A percentile compares a stretch with the other conserved stretches of the same genome.
phyloP scores from a whole-genome alignment of 2,113 vertebrate species.

The Octodon degus region DNA sequence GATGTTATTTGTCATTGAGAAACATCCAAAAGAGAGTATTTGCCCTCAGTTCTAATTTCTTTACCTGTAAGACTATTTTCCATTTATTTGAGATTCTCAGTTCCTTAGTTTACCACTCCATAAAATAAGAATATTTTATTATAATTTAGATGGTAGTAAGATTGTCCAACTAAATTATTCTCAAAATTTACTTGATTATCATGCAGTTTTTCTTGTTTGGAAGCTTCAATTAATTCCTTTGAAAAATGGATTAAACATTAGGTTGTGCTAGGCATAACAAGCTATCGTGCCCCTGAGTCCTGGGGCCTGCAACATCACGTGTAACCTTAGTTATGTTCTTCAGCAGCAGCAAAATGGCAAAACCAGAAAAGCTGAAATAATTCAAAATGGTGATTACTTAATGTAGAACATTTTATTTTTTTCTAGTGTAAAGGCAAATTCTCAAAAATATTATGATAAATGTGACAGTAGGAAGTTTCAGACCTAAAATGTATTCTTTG shows the following conservation, averaged over 20 bases:
- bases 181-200: neutral
- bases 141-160: neutral
- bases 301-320: neutral
- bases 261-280: neutral
- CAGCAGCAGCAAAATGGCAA: neutral
- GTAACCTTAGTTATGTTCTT: neutral
- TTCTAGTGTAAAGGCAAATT: neutral
- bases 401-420: neutral
- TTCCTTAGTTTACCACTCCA: neutral
- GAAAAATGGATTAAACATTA: neutral
- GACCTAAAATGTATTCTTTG: neutral
- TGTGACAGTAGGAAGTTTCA: neutral
- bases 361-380: neutral
- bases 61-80: neutral
- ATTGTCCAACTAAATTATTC: neutral
- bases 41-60: neutral
- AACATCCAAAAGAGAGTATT: neutral
- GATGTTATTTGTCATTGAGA: neutral
- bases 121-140: neutral
- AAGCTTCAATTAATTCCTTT: neutral
- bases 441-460: neutral
- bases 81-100: neutral
- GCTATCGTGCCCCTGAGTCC: neutral
- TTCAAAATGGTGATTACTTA: neutral
- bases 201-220: neutral